Conservation (phyloP, 2,888 invertebrate genomes). For the Zonitis immaculata region DNA sequence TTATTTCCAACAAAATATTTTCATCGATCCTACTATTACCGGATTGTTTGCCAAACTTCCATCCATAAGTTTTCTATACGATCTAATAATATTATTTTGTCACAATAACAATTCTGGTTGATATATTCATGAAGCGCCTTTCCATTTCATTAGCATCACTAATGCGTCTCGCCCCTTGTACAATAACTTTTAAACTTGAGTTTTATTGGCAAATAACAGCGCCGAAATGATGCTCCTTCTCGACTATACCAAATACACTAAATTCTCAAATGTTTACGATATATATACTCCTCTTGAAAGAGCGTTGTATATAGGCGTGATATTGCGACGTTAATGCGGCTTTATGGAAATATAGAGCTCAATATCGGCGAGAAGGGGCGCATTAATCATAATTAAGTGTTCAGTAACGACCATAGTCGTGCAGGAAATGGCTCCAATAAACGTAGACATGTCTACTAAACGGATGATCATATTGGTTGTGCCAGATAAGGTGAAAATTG, state of each 20-base stretch:
- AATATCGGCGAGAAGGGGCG: conserved; percentile 49
- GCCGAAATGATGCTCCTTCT: conserved; percentile 27
- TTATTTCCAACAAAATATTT: too few species aligned
- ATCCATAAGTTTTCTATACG: conserved; percentile 18
- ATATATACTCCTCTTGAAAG: conserved; percentile 33
- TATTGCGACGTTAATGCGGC: conserved; percentile 54
- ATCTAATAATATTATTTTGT: too few species aligned
- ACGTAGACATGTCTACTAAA: conserved; percentile 42
- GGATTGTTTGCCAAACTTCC: neutral
- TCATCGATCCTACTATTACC: too few species aligned
- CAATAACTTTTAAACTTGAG: conserved; percentile 36
- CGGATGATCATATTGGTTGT: conserved; percentile 43
- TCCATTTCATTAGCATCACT: conserved; percentile 40
- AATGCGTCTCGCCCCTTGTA: conserved; percentile 32
- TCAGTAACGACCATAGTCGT: conserved; percentile 42
- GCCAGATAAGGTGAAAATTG: conserved; percentile 44
- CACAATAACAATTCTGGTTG: conserved; percentile 24
- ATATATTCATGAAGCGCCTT: conserved; percentile 36
- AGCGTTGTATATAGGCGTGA: conserved; percentile 40
- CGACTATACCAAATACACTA: conserved; percentile 31
- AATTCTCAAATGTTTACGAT: conserved; percentile 39
- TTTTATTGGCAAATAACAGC: conserved; percentile 42
- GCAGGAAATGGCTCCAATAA: conserved; percentile 44
- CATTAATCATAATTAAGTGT: conserved; percentile 48
- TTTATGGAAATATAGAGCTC: conserved; percentile 57